These are phyloP conservation scores for Salvelinus fontinalis DNA, from an alignment of 2,113 vertebrate genomes.

Conservation along the genomic window DNA sequence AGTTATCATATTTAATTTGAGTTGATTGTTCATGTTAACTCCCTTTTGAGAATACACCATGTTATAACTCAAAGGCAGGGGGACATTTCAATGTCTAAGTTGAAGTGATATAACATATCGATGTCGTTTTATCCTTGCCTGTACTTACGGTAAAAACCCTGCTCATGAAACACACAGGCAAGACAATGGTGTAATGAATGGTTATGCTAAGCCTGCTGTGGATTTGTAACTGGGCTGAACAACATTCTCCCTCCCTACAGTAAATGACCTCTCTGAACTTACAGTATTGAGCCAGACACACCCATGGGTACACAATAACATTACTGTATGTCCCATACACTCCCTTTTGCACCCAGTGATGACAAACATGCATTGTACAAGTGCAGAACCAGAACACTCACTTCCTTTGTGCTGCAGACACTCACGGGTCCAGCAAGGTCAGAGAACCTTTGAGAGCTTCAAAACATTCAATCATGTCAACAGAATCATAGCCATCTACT, in stretches of 20 bases:
- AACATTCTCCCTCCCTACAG: neutral
- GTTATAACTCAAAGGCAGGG: constrained; percentile 36
- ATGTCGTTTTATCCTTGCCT: constrained; percentile 19
- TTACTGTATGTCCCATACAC: constrained; percentile 3
- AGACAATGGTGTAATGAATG: constrained; percentile 1
- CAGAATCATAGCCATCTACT: neutral
- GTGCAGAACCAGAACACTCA: constrained; percentile 47
- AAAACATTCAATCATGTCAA: neutral
- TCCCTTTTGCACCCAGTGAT: constrained; percentile 29
- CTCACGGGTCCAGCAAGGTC: constrained; percentile 43
- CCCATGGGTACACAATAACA: neutral
- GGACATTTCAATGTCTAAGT: constrained; percentile 23
- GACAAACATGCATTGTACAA: constrained; percentile 59
- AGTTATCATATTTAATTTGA: constrained; percentile 18
- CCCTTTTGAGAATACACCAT: constrained; percentile 17
- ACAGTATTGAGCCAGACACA: neutral
- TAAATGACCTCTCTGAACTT: neutral
- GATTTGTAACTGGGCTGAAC: neutral
- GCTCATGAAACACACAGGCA: neutral
- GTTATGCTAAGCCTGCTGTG: neutral
- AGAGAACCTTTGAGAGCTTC: constrained; percentile 37
- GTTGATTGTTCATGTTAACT: constrained; percentile 20
- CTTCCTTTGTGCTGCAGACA: constrained; percentile 49
- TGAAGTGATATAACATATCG: constrained; percentile 11
- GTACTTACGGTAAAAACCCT: neutral